Conservation (phyloP, 1,140 invertebrate genomes). For the Sycophaga agraensis region DNA sequence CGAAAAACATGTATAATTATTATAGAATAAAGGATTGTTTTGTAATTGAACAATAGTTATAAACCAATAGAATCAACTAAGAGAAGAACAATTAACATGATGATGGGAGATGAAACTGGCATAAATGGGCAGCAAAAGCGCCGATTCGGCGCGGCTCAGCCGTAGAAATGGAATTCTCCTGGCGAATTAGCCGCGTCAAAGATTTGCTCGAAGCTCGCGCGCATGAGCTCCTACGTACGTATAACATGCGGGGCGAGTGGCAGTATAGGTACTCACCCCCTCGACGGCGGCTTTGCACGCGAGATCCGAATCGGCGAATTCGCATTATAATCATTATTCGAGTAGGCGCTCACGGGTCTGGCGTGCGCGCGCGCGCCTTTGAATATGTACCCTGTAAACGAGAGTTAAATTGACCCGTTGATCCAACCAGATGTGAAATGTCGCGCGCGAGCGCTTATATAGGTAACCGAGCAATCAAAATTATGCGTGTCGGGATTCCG, state of each 20-base stretch:
- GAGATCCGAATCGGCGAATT: too few species aligned
- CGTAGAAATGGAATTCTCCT: conserved; percentile 4
- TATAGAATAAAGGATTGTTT: too few species aligned
- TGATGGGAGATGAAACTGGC: background rate
- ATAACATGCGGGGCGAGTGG: too few species aligned
- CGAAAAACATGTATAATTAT: too few species aligned
- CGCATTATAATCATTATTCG: conserved; percentile 11
- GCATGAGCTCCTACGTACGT: background rate
- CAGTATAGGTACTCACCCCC: too few species aligned
- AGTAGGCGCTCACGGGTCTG: background rate
- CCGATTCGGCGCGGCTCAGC: background rate
- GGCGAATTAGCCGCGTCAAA: conserved; percentile 4
- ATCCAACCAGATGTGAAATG: conserved; percentile 23
- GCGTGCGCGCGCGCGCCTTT: background rate
- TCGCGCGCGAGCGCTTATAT: conserved; percentile 3
- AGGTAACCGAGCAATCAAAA: conserved; percentile 12
- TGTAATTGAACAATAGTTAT: too few species aligned
- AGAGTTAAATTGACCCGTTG: conserved; percentile 26
- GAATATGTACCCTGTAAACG: conserved; percentile 18
- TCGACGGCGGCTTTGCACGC: too few species aligned
- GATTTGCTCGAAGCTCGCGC: conserved; percentile 1
- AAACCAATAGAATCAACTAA: too few species aligned
- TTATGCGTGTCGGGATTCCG: conserved; percentile 5
- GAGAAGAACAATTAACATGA: background rate
- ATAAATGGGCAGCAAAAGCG: background rate